Evolutionary conservation across 2,888 invertebrate genomes (phyloP).

Genomic region (Anagyrus pseudococci): DNA sequence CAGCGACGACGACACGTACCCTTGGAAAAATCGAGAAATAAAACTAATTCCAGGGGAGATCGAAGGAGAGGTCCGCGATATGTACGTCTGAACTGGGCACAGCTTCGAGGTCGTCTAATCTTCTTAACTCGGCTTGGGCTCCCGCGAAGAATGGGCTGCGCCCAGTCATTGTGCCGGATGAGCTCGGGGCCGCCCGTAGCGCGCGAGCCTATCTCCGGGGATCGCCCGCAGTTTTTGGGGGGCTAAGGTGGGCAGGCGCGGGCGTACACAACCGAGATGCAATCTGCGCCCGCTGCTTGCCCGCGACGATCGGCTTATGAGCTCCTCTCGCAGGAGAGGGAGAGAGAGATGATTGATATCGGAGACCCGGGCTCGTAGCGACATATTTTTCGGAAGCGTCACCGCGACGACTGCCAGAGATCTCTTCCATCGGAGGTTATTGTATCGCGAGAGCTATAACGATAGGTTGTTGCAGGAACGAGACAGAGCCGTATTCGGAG

Average conservation of each 20-base stretch:
- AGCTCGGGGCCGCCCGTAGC: conserved; percentile 38
- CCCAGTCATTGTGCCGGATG: conserved; percentile 45
- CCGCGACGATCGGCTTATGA: conserved; percentile 42
- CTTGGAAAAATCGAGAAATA: too few relatives aligned
- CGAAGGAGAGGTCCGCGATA: too few relatives aligned
- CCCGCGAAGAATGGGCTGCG: conserved; percentile 17
- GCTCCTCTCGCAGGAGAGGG: conserved; percentile 1
- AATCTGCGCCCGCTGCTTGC: conserved; percentile 39
- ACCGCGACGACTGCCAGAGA: too few relatives aligned
- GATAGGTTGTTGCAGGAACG: too few relatives aligned
- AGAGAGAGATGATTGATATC: conserved; percentile 24
- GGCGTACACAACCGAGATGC: conserved; percentile 44
- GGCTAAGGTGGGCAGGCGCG: conserved; percentile 37
- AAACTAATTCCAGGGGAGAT: too few relatives aligned
- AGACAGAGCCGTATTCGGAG: too few relatives aligned
- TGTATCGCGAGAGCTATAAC: too few relatives aligned
- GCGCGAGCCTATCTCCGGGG: conserved; percentile 43
- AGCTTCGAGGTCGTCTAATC: conserved; percentile 50
- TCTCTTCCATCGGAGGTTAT: too few relatives aligned
- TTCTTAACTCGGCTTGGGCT: conserved; percentile 45
- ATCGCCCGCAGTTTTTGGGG: conserved; percentile 41
- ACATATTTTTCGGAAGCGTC: conserved; percentile 34
- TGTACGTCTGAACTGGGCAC: too few relatives aligned
- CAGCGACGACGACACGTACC: too few relatives aligned
- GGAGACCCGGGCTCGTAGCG: conserved; percentile 6